These are phyloP conservation scores for Elegia similella DNA, from an alignment of 2,888 invertebrate genomes.

Conservation along the genomic window DNA sequence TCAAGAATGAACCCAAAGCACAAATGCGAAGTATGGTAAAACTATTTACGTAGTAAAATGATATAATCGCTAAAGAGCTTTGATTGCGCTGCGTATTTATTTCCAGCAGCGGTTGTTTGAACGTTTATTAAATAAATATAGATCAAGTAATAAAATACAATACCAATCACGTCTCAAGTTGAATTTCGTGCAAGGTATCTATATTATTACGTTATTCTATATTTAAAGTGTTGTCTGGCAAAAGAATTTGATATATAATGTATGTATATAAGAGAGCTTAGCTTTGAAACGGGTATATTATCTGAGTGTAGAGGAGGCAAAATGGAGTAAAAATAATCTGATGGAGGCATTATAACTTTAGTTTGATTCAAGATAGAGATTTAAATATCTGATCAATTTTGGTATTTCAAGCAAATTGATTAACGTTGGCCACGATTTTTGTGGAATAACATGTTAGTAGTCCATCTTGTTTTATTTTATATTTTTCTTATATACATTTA, in stretches of 20 bases:
- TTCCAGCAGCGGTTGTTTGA: constrained; percentile 19
- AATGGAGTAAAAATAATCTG: neutral
- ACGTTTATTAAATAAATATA: neutral
- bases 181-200: neutral
- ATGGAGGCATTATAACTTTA: neutral
- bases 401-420: neutral
- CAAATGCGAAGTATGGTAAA: constrained; percentile 94
- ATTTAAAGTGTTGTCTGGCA: constrained; percentile 23
- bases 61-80: constrained; percentile 29
- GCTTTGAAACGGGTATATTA: constrained; percentile 41
- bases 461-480: too few relatives aligned
- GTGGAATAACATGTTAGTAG: neutral
- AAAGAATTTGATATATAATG: constrained; percentile 33
- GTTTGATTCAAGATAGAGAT: constrained; percentile 1
- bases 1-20: constrained; percentile 91
- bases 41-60: constrained; percentile 10
- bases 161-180: neutral
- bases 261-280: constrained; percentile 40
- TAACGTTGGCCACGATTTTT: neutral
- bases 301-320: constrained; percentile 25
- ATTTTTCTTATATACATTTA: too few relatives aligned
- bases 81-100: constrained; percentile 29
- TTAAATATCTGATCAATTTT: neutral
- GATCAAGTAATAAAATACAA: neutral
- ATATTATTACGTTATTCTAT: constrained; percentile 20